Percentiles rank a stretch among this genome's conserved stretches.
Evolutionary conservation across 2,888 invertebrate species (phyloP).

Genomic region (Congeria kusceri): DNA sequence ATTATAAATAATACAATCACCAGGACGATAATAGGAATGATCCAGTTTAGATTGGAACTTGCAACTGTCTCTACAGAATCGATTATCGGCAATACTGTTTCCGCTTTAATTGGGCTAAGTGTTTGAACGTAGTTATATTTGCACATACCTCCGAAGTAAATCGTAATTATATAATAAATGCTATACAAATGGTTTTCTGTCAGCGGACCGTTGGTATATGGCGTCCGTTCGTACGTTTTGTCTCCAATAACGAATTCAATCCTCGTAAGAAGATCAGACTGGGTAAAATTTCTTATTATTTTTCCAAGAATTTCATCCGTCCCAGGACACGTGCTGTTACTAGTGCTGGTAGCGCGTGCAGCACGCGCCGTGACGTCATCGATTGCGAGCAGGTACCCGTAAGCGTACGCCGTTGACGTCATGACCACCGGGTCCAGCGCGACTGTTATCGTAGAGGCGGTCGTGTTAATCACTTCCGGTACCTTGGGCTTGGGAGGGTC

Average conservation of each 20-base stretch:
- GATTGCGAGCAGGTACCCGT: constrained; percentile 90
- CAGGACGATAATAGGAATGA: constrained; percentile 71
- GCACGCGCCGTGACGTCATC: constrained; percentile 86
- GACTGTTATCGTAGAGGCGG: constrained; percentile 89
- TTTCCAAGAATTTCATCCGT: constrained; percentile 65
- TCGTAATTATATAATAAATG: constrained; percentile 90
- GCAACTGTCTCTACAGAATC: constrained; percentile 47
- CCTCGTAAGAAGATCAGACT: constrained; percentile 87
- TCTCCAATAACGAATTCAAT: constrained; percentile 92
- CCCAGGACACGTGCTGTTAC: constrained; percentile 83
- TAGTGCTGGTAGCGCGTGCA: constrained; percentile 83
- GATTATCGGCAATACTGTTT: constrained; percentile 7
- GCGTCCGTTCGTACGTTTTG: constrained; percentile 90
- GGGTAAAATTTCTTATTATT: constrained; percentile 90
- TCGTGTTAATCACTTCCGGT: constrained; percentile 89
- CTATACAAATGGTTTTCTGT: constrained; percentile 88
- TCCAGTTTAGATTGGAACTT: constrained; percentile 51
- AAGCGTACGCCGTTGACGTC: constrained; percentile 91
- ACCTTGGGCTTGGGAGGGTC: constrained; percentile 89
- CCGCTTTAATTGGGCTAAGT: constrained; percentile 35
- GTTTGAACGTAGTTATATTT: constrained; percentile 88
- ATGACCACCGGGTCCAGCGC: constrained; percentile 90
- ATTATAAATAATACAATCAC: constrained; percentile 68
- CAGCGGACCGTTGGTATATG: constrained; percentile 92
- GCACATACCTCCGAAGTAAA: constrained; percentile 89